Evolutionary conservation across 2,888 invertebrate species (phyloP), one percentile per base, ranked within the genome.

Genomic region (Bellardia pandia): DNA sequence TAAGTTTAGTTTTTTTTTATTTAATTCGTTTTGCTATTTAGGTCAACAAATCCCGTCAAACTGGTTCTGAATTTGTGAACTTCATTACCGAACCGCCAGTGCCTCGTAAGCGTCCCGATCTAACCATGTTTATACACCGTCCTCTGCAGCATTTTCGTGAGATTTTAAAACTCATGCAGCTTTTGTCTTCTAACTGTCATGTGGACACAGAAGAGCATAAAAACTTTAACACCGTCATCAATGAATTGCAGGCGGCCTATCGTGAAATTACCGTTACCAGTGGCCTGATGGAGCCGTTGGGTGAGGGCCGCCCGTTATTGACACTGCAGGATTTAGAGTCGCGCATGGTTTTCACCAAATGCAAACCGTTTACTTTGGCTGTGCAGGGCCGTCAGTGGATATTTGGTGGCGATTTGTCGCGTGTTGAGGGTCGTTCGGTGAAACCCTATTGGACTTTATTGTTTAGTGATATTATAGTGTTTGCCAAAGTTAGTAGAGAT

Each of bases 331-430:
- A 98, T 92, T 95, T 98, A 89, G 98, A 98, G 93, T 97, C 97
- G 91, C 95, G 98, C 90, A 95, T 98, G 92, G 98, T 98, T 90
- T 98, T 98, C 94, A 98, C 98, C 91, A 96, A 97, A 94, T 98
- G 97, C 95, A 97, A 97, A 95, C 97, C 98, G 76, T 98, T 98
- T 93, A 96, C 96, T 76, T 94, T 98, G 92, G 96, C 96, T 91
- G 96, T 96, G 90, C 96, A 97, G 74, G 97, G 97, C 40, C 95
- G 98, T 74, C 97, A 97, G 93, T 98, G 98, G 98, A 96, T 98
- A 83, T 98, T 98, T 90, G 98, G 97, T 6, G 97, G 98, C 0
- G 97, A 98, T 90, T 94, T 98, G 42, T 96, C 96, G 13, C 95
- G 97, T 88, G 96, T 97, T 2, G 98, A 98, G 94, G 97, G 97